phyloP scores from a whole-genome alignment of 2,797 vertebrate genomes.

The Manis crassicaudata region DNA sequence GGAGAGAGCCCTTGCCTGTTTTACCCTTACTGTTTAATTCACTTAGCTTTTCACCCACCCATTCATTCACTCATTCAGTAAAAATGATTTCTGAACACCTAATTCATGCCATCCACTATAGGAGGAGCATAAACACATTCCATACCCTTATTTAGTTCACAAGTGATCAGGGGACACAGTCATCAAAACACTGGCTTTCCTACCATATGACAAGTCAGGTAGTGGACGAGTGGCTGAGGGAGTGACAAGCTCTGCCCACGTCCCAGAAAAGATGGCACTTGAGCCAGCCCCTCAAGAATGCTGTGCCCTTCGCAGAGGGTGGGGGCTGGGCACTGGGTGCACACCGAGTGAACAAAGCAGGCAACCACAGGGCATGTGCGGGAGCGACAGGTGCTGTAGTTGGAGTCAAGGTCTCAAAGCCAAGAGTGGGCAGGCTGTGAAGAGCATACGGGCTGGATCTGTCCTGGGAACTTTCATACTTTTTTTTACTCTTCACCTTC shows the following conservation, averaged over 20 bases:
- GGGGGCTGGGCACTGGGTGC: background rate
- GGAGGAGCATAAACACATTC: background rate
- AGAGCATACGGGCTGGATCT: background rate
- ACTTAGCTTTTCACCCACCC: background rate
- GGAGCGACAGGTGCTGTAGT: background rate
- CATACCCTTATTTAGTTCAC: background rate
- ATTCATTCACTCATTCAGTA: background rate
- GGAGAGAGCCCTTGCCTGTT: background rate
- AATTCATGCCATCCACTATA: background rate
- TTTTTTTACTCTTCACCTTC: background rate
- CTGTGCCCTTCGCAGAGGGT: constrained; percentile 11
- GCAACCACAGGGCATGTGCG: background rate
- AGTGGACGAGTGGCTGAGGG: background rate
- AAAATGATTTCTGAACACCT: background rate
- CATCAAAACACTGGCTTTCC: background rate
- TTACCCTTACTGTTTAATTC: background rate
- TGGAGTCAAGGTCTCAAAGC: background rate
- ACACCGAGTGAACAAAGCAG: background rate
- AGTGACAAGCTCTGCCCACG: background rate
- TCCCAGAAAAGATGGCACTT: background rate
- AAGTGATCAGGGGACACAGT: background rate
- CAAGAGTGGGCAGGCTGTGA: background rate
- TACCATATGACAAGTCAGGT: background rate
- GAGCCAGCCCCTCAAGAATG: constrained; percentile 53
- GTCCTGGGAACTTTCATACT: background rate